A percentile compares a stretch with the other conserved stretches of the same genome.
Conservation (phyloP, 2,113 vertebrate species). For the Glaucomys volans region DNA sequence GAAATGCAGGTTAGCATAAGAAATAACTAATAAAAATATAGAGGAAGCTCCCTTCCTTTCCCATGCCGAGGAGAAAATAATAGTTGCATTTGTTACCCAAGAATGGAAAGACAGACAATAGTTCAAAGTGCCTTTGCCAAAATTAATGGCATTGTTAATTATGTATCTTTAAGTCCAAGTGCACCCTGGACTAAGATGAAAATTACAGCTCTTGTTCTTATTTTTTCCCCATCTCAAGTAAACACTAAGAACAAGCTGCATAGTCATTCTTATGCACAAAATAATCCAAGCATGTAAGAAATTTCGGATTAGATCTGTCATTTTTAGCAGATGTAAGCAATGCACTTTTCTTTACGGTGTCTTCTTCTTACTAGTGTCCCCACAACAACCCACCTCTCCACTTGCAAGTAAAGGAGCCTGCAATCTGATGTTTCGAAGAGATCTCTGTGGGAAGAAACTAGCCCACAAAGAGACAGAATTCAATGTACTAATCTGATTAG, state of each 20-base stretch:
- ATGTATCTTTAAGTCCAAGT: background rate
- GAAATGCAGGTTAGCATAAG: background rate
- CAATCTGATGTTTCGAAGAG: too few relatives aligned
- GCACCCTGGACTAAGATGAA: background rate
- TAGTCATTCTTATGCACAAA: background rate
- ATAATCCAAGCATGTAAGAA: background rate
- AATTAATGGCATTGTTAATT: background rate
- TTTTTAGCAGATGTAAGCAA: background rate
- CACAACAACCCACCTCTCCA: background rate
- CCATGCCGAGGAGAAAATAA: constrained; percentile 5
- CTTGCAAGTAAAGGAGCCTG: background rate
- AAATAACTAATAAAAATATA: constrained; percentile 4
- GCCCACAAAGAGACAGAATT: background rate
- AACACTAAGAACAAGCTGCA: background rate
- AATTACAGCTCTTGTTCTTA: background rate
- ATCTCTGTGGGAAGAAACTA: background rate
- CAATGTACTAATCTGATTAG: background rate
- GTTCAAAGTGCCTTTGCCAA: background rate
- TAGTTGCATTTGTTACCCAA: background rate
- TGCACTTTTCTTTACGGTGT: background rate
- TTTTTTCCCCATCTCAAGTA: background rate
- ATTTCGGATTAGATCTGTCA: background rate
- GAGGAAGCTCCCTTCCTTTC: background rate
- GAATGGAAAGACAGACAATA: background rate
- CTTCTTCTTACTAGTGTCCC: background rate